Evolutionary conservation across 1,140 invertebrate species (phyloP), one percentile per base, ranked within the genome.

Genomic region (Sinonovacula constricta): DNA sequence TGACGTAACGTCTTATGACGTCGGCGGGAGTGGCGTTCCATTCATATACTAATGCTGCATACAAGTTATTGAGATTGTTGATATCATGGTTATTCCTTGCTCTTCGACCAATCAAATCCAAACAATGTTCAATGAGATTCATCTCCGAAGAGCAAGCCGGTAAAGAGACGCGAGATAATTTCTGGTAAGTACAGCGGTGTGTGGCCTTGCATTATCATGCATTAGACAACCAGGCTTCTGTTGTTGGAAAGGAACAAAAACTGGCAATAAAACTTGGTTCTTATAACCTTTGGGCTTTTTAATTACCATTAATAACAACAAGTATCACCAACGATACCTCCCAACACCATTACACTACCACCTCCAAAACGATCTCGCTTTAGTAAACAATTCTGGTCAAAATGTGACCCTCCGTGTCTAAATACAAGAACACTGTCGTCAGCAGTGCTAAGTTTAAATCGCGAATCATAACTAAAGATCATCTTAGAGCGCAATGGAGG

Each of bases 51-150:
- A 15, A 34, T 30, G 34, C 62, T 34, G 62, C 62, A 36, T 26
- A 36, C 31, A 65, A 65, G 39, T 65, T 22, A 65, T 65, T 65
- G 62, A 34, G 34, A 65, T 65, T 65, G 62, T 65, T 65, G 31
- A 65, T 65, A 14, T n/a, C 34, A 65, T 65, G 33, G 31, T 34
- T 24, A 36, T 14, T 39, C 62, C 10, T 5, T 4, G 39, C 7
- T 49, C 39, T 66, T 24, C 63, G 63, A 28, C 51, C n/a, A 0
- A 56, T 28, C 18, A 34, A 30, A 31, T 54, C 67, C 67, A 5
- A 56, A 2, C 33, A 22, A n/a, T 69, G 51, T 56, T 69, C 34
- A 33, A 69, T 34, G 51, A 51, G 51, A n/a, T 56, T 69, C 51
- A 39, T 54, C n/a, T 56, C 28, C 34, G 67, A 28, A 22, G 67